Evolutionary conservation across 1,140 invertebrate genomes (phyloP).

Genomic region (Heliconius hermathena): DNA sequence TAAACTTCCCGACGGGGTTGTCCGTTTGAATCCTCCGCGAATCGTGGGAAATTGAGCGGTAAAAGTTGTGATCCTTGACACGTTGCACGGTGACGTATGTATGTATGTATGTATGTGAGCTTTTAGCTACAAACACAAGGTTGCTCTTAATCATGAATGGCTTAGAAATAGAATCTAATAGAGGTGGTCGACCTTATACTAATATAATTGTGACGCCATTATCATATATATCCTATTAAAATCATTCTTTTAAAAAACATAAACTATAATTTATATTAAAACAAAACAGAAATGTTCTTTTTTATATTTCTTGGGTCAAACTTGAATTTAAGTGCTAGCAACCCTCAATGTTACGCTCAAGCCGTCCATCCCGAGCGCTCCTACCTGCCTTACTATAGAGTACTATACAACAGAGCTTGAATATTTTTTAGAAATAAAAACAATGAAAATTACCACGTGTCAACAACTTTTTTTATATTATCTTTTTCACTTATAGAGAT

Average conservation of each 20-base stretch:
- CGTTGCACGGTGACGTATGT: conserved; percentile 50
- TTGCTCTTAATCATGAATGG: conserved; percentile 46
- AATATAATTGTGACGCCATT: conserved; percentile 19
- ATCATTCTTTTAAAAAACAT: neutral
- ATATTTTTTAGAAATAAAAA: neutral
- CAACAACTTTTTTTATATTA: neutral
- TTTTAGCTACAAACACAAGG: conserved; percentile 55
- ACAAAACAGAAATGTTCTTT: conserved; percentile 8
- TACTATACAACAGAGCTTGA: conserved; percentile 16
- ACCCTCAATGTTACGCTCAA: conserved; percentile 33
- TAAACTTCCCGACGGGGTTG: conserved; percentile 76
- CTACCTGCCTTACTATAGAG: conserved; percentile 37
- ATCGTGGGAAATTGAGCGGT: conserved; percentile 53
- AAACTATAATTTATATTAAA: neutral
- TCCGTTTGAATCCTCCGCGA: conserved; percentile 54
- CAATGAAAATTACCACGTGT: neutral
- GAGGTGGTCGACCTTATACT: conserved; percentile 38
- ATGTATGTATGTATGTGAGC: conserved; percentile 41
- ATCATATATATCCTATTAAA: conserved; percentile 7
- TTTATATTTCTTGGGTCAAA: conserved; percentile 1
- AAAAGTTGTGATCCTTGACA: conserved; percentile 77
- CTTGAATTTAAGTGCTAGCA: conserved; percentile 18
- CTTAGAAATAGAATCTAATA: conserved; percentile 20
- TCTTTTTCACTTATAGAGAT: neutral
- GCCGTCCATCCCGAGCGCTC: conserved; percentile 37